Base-by-base conservation (phyloP, 2,888 invertebrate species). In the Sialis fuliginosa region DNA sequence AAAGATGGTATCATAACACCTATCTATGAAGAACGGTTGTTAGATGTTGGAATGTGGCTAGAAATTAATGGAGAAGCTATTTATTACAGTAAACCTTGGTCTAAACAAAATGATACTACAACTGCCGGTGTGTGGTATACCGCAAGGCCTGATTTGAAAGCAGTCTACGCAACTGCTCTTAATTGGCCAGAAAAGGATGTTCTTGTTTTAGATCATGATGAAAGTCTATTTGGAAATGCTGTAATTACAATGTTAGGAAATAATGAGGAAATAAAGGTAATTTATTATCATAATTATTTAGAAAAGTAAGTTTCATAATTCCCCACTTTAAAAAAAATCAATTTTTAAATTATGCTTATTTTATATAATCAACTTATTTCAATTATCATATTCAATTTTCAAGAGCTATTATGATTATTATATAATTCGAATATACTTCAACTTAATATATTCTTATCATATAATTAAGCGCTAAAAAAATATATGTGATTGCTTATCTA, bases 51-150 rank as follows among this genome's bases (percentile, higher is more conserved):
- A 1, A 55, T 65, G 10, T 93, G 93, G 93, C 65, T 95, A 9
- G 58, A 64, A 2, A 65, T 77, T n/a, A 93, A 92, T 57, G 92
- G 91, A 0, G 86, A 89, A 59, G 89, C 88, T 0, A 87, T 93
- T 53, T 93, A 90, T 58, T 67, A 65, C 4, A 77, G 78, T 1
- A 71, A 67, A 5, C 89, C 92, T 0, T 93, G 91, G 90, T 61
- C 59, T 1, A 66, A 70, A 48, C 91, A 91, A 65, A 91, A 90
- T 57, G 92, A 89, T 58, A 79, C 83, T 0, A 45, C 74, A 9
- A 74, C 75, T 1, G 60, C 72, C 0, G 62, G 71, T 48, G 78
- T 86, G 7, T 91, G 91, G 91, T 90, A 81, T 58, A 80, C 81
- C 0, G 55, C 56, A n/a, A 61, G 58, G 39, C 52, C 52, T 40